Evolutionary conservation across 2,888 invertebrate genomes (phyloP).

Genomic region (Unio delphinus): DNA sequence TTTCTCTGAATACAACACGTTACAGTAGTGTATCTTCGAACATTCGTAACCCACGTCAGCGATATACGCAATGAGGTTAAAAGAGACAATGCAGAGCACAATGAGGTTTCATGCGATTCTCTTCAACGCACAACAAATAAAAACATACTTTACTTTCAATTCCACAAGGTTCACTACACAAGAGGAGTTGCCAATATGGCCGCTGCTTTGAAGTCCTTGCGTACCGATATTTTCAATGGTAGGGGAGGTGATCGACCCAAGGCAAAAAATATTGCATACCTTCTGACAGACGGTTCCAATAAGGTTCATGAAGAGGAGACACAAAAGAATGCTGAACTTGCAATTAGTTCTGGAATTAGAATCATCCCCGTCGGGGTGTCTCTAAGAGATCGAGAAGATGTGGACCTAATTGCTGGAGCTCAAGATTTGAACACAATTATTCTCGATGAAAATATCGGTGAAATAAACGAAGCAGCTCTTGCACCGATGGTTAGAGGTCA

Average conservation of each 20-base stretch:
- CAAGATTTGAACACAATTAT: slow-evolving; percentile 52
- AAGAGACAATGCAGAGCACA: too few species aligned
- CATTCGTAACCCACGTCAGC: too few species aligned
- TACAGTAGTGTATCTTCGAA: too few species aligned
- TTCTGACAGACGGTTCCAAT: slow-evolving; percentile 63
- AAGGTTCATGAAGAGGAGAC: slow-evolving; percentile 57
- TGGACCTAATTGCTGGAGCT: slow-evolving; percentile 54
- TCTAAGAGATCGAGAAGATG: slow-evolving; percentile 48
- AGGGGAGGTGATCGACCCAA: slow-evolving; percentile 54
- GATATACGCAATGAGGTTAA: too few species aligned
- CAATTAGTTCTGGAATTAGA: slow-evolving; percentile 56
- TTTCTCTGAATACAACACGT: too few species aligned
- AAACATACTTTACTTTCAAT: too few species aligned
- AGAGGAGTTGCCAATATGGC: slow-evolving; percentile 64
- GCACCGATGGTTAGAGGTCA: slow-evolving; percentile 30
- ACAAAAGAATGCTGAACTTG: slow-evolving; percentile 59
- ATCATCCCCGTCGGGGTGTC: slow-evolving; percentile 63
- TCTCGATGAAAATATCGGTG: slow-evolving; percentile 40
- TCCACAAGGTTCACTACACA: slow-evolving; percentile 44
- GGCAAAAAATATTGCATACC: slow-evolving; percentile 60
- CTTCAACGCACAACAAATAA: too few species aligned
- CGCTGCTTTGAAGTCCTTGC: slow-evolving; percentile 51
- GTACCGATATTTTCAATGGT: slow-evolving; percentile 54
- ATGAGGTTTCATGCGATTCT: too few species aligned
- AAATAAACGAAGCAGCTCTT: slow-evolving; percentile 34